Evolutionary conservation across 2,888 invertebrate species (phyloP).

Genomic region (Amphipyra tragopoginis): DNA sequence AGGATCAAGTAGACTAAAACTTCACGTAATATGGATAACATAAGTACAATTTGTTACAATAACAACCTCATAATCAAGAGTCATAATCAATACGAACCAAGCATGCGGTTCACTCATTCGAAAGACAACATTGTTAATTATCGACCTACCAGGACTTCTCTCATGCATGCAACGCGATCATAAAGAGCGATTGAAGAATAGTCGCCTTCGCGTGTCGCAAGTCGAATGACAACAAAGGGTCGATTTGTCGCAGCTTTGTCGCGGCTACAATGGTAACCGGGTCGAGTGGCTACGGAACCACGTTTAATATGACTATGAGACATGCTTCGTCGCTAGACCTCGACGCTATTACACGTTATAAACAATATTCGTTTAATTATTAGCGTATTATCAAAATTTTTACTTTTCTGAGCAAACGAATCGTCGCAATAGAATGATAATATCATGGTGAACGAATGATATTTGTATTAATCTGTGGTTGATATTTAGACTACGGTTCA

Average conservation of each 20-base stretch:
- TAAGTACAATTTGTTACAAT: not conserved
- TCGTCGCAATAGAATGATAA: too few relatives aligned
- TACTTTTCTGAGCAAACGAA: too few relatives aligned
- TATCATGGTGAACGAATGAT: too few relatives aligned
- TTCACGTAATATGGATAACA: too few relatives aligned
- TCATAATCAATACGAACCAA: constrained; percentile 23
- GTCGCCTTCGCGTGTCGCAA: constrained; percentile 62
- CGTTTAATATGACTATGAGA: constrained; percentile 69
- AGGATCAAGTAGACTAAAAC: too few relatives aligned
- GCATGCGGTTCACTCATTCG: constrained; percentile 34
- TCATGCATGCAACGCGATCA: constrained; percentile 20
- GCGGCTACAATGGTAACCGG: constrained; percentile 74
- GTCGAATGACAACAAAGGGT: constrained; percentile 79
- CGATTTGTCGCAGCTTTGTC: constrained; percentile 78
- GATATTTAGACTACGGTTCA: not conserved
- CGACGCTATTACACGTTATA: constrained; percentile 31
- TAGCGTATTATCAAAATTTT: too few relatives aligned
- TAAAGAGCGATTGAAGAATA: constrained; percentile 43
- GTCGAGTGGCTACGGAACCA: constrained; percentile 69
- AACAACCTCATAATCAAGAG: constrained; percentile 24
- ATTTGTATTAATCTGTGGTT: not conserved
- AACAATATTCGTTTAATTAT: too few relatives aligned
- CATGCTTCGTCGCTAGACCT: constrained; percentile 39
- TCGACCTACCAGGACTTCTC: constrained; percentile 24
- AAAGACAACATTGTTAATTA: constrained; percentile 25